These are phyloP conservation scores for Sebastes reedi DNA, from an alignment of 2,797 vertebrate genomes.

Conservation along the genomic window DNA sequence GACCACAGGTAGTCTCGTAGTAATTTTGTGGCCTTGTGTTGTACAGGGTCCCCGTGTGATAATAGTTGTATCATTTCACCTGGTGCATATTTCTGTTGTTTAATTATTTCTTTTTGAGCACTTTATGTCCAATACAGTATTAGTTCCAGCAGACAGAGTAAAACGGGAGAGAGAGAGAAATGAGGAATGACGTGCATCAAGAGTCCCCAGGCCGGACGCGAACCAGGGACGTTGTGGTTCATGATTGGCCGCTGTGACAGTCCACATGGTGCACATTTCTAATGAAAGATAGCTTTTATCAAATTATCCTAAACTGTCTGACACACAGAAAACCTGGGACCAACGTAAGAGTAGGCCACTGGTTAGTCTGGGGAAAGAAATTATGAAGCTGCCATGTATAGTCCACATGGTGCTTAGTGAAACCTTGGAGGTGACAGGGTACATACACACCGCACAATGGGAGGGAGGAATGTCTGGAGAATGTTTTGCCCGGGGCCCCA, in stretches of 20 bases:
- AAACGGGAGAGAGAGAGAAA: background rate
- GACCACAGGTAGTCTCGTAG: background rate
- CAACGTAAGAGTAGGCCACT: background rate
- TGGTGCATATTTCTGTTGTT: background rate
- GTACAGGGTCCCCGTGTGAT: background rate
- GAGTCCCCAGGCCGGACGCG: background rate
- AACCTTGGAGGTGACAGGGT: background rate
- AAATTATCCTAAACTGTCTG: background rate
- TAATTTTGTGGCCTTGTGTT: background rate
- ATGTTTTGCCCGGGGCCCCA: background rate
- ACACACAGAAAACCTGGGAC: background rate
- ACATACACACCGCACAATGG: background rate
- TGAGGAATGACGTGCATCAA: background rate
- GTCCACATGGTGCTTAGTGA: background rate
- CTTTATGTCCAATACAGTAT: background rate
- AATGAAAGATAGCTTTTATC: slow-evolving; percentile 4
- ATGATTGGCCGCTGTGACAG: background rate
- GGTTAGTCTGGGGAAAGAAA: background rate
- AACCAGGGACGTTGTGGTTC: background rate
- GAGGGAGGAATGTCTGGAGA: background rate
- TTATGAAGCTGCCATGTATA: background rate
- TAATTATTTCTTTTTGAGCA: background rate
- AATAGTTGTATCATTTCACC: background rate
- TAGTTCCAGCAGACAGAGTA: background rate
- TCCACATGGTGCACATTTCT: slow-evolving; percentile 16